These are phyloP conservation scores for Sternarchorhynchus goeldii DNA, from an alignment of 2,797 vertebrate genomes.

Conservation along the genomic window DNA sequence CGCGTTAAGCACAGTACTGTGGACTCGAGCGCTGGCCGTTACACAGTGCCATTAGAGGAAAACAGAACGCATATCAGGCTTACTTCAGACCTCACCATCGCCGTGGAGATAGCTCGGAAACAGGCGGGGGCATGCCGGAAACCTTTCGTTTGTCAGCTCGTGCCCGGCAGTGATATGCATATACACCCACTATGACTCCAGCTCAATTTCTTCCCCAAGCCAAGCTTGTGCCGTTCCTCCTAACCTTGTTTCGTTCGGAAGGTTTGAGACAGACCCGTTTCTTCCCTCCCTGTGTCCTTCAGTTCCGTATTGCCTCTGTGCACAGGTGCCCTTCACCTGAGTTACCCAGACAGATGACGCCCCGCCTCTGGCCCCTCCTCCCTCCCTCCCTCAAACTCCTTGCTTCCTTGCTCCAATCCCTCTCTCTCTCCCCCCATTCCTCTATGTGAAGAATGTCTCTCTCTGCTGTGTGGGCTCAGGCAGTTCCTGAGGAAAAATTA, in stretches of 20 bases:
- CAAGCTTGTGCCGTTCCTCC: too few relatives aligned
- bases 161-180: conserved; percentile 23
- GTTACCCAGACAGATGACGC: conserved; percentile 24
- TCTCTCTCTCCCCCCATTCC: too few relatives aligned
- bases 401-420: conserved; percentile 29
- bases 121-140: not conserved
- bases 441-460: conserved; percentile 65
- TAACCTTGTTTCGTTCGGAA: too few relatives aligned
- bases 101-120: not conserved
- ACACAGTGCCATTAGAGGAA: not conserved
- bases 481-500: conserved; percentile 56
- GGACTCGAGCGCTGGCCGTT: not conserved
- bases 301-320: conserved; percentile 36
- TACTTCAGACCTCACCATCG: not conserved
- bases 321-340: conserved; percentile 54
- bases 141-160: not conserved
- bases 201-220: too few relatives aligned
- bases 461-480: conserved; percentile 59
- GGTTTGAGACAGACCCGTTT: too few relatives aligned
- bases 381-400: conserved; percentile 58
- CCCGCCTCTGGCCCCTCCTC: not conserved
- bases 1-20: conserved; percentile 2
- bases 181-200: not conserved
- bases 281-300: not conserved
- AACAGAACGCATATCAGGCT: not conserved